Conservation (phyloP, 2,888 invertebrate genomes). For the Mesorhabditis sp. region DNA sequence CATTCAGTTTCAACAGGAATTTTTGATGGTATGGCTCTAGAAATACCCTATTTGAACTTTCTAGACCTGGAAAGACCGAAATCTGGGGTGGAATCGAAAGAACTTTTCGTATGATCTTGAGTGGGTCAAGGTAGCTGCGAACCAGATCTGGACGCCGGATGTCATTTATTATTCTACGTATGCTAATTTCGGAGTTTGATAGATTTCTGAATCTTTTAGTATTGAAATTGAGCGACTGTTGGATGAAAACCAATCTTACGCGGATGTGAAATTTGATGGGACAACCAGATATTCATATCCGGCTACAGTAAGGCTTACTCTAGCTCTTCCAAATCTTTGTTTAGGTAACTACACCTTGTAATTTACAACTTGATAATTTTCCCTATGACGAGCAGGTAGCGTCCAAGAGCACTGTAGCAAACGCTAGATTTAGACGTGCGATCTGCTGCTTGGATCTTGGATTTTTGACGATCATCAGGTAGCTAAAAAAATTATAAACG, state of each 20-base stretch:
- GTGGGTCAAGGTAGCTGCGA: constrained; percentile 26
- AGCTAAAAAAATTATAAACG: background rate
- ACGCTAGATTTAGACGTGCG: constrained; percentile 5
- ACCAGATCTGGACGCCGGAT: constrained; percentile 34
- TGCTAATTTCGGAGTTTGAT: constrained; percentile 4
- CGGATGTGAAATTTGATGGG: constrained; percentile 30
- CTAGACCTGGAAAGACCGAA: constrained; percentile 43
- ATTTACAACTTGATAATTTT: constrained; percentile 27
- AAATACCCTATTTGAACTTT: background rate
- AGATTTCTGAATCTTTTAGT: background rate
- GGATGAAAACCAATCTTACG: constrained; percentile 19
- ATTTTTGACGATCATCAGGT: background rate
- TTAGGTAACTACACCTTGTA: constrained; percentile 26
- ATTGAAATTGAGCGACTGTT: constrained; percentile 24
- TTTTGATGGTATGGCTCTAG: constrained; percentile 21
- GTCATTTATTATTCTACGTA: constrained; percentile 32
- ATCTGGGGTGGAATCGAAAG: constrained; percentile 35
- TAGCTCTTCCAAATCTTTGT: background rate
- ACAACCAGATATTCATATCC: constrained; percentile 14
- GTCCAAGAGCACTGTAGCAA: background rate
- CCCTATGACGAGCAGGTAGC: constrained; percentile 36
- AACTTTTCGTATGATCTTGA: constrained; percentile 20
- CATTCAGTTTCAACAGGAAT: constrained; percentile 35
- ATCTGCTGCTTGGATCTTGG: background rate
- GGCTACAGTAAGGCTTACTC: background rate